Evolutionary conservation across 2,797 vertebrate species (phyloP), one percentile per base, ranked within the genome.

Genomic region (Bufotes viridis): DNA sequence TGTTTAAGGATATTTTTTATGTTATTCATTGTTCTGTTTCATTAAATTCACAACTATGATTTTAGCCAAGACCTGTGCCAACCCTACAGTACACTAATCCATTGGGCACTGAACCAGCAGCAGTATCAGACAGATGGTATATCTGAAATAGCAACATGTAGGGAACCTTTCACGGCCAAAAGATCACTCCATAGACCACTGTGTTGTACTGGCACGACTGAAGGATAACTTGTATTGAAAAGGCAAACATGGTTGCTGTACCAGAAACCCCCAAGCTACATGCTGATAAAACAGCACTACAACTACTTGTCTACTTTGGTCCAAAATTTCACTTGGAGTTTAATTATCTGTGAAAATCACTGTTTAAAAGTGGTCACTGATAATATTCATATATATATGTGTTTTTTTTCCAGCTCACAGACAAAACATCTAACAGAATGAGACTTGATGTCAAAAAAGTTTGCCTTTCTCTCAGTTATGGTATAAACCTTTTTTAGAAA

Each of bases 351-450:
- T 78, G 13, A 26, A 75, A 61, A n/a, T 49, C 51, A 57, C 49
- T 26, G 51, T 24, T 17, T 70, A 9, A 4, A 75, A 51, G 8
- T 51, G 72, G 42, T 51, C 3, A 12, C 65, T 70, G 65, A 75
- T 76, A 24, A 55, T n/a, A n/a, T n/a, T 26, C 49, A 29, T 49
- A 49, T 76, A 65, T 15, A 85, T 15, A 34, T 42, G 78, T 49
- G 60, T 85, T 34, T 63, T 85, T 55, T 76, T 53, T 26, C n/a
- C 8, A 55, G 3, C 22, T 60, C 60, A 78, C 49, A 63, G 42
- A 78, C 65, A 65, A 63, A 49, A 78, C 42, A 18, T 84, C n/a
- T 80, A 87, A n/a, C 17, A 87, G 24, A 76, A 42, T n/a, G 29
- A 76, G 51, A 88, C 83, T 20, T 15, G 26, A 5, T 60, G 74